phyloP scores from a whole-genome alignment of 2,113 vertebrate genomes.

The Craseonycteris thonglongyai region DNA sequence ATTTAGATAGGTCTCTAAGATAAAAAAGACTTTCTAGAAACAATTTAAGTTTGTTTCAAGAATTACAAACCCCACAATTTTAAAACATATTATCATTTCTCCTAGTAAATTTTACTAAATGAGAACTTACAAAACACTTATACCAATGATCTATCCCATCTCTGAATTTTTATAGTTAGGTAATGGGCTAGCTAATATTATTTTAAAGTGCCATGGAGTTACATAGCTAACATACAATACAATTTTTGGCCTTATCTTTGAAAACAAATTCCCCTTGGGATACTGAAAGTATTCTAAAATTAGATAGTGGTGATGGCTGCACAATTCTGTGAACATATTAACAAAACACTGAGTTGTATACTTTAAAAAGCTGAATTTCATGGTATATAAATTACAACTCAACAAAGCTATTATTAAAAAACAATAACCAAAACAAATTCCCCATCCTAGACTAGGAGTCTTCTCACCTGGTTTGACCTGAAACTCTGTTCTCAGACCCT shows the following conservation, averaged over 20 bases:
- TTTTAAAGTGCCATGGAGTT: conserved; percentile 27
- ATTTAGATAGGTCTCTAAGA: not conserved
- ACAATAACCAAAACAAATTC: not conserved
- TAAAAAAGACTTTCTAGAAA: not conserved
- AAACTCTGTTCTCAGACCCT: not conserved
- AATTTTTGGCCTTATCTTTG: not conserved
- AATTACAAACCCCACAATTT: not conserved
- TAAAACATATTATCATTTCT: not conserved
- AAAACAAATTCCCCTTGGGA: conserved; percentile 4
- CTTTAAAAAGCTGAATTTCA: not conserved
- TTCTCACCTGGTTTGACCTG: not conserved
- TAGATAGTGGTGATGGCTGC: not conserved
- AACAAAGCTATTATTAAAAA: not conserved
- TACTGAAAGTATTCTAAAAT: not conserved
- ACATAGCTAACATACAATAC: not conserved
- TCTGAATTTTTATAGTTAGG: conserved; percentile 7
- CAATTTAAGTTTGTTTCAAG: not conserved
- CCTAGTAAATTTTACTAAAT: conserved; percentile 15
- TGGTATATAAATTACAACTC: not conserved
- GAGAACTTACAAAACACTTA: not conserved
- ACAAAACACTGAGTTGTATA: not conserved
- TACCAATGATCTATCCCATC: not conserved
- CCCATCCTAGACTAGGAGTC: not conserved
- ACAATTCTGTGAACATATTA: not conserved
- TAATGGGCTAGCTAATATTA: not conserved